Evolutionary conservation across 2,113 vertebrate species (phyloP).

Genomic region (Axis porcinus): DNA sequence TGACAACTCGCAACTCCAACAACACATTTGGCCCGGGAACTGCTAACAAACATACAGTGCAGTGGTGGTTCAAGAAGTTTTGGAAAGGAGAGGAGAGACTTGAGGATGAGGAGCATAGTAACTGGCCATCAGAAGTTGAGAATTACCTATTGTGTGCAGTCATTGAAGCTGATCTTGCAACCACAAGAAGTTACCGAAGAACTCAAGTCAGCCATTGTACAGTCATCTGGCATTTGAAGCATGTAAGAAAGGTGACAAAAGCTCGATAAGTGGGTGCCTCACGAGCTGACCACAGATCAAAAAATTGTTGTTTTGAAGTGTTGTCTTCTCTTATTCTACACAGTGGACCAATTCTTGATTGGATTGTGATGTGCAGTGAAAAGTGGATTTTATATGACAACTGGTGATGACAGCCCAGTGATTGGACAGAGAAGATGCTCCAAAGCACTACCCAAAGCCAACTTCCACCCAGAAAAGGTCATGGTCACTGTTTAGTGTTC

Average conservation of each 20-base stretch:
- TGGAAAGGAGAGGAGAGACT: not conserved
- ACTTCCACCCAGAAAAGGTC: not conserved
- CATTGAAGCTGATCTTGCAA: not conserved
- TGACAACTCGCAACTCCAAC: not conserved
- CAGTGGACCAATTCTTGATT: not conserved
- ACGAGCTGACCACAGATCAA: not conserved
- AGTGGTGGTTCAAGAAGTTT: not conserved
- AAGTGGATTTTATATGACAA: not conserved
- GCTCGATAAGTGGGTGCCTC: not conserved
- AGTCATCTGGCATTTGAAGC: not conserved
- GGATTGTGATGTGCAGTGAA: not conserved
- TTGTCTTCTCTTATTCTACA: not conserved
- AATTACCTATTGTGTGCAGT: fast-evolving
- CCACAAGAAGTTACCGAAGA: not conserved
- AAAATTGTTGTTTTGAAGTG: not conserved
- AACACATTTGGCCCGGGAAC: not conserved
- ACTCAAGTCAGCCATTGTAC: not conserved
- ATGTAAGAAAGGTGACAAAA: not conserved
- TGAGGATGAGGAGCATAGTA: not conserved
- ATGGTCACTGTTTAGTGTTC: not conserved
- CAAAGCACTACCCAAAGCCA: not conserved
- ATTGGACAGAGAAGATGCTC: not conserved
- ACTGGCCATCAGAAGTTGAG: not conserved
- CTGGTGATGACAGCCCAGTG: not conserved
- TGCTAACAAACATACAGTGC: not conserved